These are phyloP conservation scores for Melanotaenia trifasciata DNA, from an alignment of 2,797 vertebrate genomes.

Conservation along the genomic window DNA sequence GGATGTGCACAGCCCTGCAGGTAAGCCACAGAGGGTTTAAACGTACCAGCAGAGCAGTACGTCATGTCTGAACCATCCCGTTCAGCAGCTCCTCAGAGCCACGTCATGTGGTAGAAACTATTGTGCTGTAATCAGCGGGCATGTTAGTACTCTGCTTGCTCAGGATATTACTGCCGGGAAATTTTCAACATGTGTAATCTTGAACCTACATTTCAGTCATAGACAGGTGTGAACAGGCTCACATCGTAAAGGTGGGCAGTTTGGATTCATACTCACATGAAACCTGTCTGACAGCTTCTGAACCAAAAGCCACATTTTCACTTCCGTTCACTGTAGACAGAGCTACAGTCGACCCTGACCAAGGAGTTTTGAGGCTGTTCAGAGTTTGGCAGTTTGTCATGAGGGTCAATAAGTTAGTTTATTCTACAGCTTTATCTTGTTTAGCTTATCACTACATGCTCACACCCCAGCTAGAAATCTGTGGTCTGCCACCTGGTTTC, in stretches of 20 bases:
- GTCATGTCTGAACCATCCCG: neutral
- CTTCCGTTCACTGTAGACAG: too few relatives aligned
- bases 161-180: neutral
- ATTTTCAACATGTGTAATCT: neutral
- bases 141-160: neutral
- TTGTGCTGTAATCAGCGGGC: neutral
- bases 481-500: too few relatives aligned
- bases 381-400: too few relatives aligned
- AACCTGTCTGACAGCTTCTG: neutral
- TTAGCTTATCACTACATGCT: too few relatives aligned
- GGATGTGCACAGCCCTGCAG: conserved; percentile 88
- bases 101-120: neutral
- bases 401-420: too few relatives aligned
- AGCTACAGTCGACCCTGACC: too few relatives aligned
- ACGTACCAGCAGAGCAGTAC: neutral
- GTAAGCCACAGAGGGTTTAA: conserved; percentile 68
- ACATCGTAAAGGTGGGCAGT: neutral
- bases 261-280: neutral
- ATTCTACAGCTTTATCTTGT: too few relatives aligned
- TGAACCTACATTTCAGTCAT: neutral
- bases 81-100: neutral
- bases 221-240: too few relatives aligned
- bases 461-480: too few relatives aligned
- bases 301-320: too few relatives aligned
- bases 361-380: too few relatives aligned